A percentile compares a stretch with the other conserved stretches of the same genome.
Evolutionary conservation across 2,113 vertebrate genomes (phyloP).

Genomic region (Sturnus vulgaris): DNA sequence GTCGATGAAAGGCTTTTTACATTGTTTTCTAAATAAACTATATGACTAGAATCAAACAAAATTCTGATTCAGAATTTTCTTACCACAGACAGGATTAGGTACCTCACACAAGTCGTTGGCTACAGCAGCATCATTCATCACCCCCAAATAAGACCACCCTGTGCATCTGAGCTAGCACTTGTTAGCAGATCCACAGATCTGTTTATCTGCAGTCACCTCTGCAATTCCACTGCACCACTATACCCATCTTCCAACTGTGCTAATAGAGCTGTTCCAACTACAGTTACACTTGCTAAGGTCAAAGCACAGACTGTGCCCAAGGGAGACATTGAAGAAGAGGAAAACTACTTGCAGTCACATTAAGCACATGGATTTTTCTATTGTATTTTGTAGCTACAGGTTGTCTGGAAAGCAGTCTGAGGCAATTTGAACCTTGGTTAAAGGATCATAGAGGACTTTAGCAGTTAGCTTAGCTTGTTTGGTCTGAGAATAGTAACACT

Average conservation of each 20-base stretch:
- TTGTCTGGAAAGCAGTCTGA: neutral
- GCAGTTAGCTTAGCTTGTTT: neutral
- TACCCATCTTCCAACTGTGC: neutral
- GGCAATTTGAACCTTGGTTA: neutral
- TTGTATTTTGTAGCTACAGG: neutral
- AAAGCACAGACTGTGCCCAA: neutral
- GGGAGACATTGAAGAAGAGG: neutral
- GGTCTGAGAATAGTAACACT: neutral
- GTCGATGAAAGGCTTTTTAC: neutral
- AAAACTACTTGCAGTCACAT: neutral
- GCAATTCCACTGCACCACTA: neutral
- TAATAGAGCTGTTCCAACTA: neutral
- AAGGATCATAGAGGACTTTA: neutral
- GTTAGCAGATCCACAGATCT: neutral
- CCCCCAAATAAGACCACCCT: neutral
- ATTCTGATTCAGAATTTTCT: neutral
- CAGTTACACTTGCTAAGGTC: neutral
- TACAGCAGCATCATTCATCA: neutral
- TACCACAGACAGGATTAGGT: neutral
- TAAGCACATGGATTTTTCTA: neutral
- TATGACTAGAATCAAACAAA: neutral
- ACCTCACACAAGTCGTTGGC: neutral
- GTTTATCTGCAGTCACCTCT: neutral
- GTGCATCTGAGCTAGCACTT: neutral
- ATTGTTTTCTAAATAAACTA: neutral